phyloP scores from a whole-genome alignment of 2,888 invertebrate genomes.

The Dromius quadrimaculatus region DNA sequence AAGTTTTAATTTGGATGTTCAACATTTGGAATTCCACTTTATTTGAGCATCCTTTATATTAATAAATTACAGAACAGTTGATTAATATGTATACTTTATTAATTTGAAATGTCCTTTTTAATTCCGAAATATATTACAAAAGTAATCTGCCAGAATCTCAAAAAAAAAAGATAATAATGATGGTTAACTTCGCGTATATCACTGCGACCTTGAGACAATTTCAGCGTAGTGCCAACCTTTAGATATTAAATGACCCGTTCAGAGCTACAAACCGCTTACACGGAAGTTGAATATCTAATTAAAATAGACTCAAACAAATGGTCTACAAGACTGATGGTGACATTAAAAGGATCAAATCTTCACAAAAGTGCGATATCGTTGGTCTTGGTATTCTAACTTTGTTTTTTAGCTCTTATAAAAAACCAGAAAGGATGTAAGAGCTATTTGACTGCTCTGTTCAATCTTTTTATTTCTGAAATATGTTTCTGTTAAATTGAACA shows the following conservation, averaged over 20 bases:
- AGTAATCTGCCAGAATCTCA: too few species aligned
- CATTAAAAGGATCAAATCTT: slow-evolving; percentile 37
- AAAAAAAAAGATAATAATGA: background rate
- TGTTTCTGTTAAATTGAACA: slow-evolving; percentile 45
- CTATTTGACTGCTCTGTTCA: slow-evolving; percentile 28
- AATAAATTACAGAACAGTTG: too few species aligned
- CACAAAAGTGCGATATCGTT: slow-evolving; percentile 31
- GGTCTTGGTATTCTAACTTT: slow-evolving; percentile 42
- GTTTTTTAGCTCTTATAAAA: slow-evolving; percentile 39
- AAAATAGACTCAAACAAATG: slow-evolving; percentile 38
- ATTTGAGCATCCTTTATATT: too few species aligned
- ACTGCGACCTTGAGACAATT: slow-evolving; percentile 27
- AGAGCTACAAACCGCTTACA: slow-evolving; percentile 18
- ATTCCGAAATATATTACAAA: too few species aligned
- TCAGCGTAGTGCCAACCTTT: slow-evolving; percentile 32
- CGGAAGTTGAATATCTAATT: slow-evolving; percentile 40
- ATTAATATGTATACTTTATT: too few species aligned
- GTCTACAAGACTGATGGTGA: background rate
- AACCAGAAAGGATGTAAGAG: slow-evolving; percentile 36
- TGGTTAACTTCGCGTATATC: background rate
- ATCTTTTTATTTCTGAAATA: slow-evolving; percentile 45
- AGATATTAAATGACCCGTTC: slow-evolving; percentile 34
- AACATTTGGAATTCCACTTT: too few species aligned
- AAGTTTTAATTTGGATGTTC: too few species aligned
- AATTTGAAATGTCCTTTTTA: too few species aligned